These are phyloP conservation scores for Phoxinus phoxinus DNA, from an alignment of 2,113 vertebrate genomes.

Conservation along the genomic window DNA sequence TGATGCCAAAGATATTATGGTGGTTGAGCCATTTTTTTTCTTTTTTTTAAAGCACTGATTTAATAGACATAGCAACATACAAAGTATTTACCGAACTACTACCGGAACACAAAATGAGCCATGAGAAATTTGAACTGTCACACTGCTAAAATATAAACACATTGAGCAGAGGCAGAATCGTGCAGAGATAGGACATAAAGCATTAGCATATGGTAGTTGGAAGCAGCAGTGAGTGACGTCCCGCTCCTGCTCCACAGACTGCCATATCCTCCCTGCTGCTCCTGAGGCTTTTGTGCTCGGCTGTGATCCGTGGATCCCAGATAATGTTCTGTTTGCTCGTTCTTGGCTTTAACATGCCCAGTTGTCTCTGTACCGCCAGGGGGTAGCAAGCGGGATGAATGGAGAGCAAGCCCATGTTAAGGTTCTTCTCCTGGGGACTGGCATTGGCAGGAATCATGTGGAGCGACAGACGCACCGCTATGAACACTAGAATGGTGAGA, in stretches of 20 bases:
- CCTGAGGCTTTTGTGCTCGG: slow-evolving; percentile 1
- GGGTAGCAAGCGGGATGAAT: slow-evolving; percentile 37
- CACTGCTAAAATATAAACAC: neutral
- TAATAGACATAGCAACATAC: neutral
- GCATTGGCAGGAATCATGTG: slow-evolving; percentile 12
- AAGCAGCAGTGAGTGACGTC: slow-evolving; percentile 1
- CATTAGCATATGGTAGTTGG: slow-evolving; percentile 27
- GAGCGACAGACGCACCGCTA: slow-evolving; percentile 3
- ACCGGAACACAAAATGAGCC: neutral
- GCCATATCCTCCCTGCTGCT: slow-evolving; percentile 35
- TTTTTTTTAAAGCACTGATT: too few relatives aligned
- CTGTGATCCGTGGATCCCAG: slow-evolving; percentile 47
- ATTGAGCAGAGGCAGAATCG: neutral
- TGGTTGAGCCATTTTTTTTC: neutral
- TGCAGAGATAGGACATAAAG: slow-evolving; percentile 9
- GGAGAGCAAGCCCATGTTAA: slow-evolving; percentile 33
- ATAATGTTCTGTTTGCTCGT: slow-evolving; percentile 49
- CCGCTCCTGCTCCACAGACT: slow-evolving; percentile 4
- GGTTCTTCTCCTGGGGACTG: slow-evolving; percentile 32
- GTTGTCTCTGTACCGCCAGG: slow-evolving; percentile 39
- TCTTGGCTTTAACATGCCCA: slow-evolving; percentile 33
- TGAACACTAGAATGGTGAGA: neutral
- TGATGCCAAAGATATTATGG: neutral
- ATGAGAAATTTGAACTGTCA: neutral
- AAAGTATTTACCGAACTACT: neutral